Conservation (phyloP, 1,140 invertebrate genomes). For the Thalassaphorura encarpata region DNA sequence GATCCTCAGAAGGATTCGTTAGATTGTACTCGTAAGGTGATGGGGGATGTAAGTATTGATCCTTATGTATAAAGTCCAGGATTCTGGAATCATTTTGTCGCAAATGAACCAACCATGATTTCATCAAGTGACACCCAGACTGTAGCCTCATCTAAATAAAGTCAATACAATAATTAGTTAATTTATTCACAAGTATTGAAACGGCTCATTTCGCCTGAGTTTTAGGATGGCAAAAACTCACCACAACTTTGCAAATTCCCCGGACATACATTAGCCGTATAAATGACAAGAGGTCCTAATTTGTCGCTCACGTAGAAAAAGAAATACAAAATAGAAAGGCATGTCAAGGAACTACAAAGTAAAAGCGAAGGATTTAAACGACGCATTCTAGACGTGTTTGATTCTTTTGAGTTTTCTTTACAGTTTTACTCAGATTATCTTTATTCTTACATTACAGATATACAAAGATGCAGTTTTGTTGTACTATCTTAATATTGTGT, state of each 20-base stretch:
- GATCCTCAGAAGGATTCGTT: constrained; percentile 16
- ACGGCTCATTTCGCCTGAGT: background rate
- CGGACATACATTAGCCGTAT: background rate
- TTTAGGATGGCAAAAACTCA: background rate
- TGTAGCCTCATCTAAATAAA: background rate
- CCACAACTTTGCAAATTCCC: background rate
- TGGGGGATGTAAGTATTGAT: constrained; percentile 17
- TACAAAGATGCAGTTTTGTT: too few species aligned
- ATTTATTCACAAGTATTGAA: background rate
- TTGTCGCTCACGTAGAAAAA: background rate
- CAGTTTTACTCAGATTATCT: too few species aligned
- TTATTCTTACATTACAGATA: too few species aligned
- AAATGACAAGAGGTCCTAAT: background rate
- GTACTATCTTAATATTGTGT: too few species aligned
- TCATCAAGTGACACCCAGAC: background rate
- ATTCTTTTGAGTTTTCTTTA: too few species aligned
- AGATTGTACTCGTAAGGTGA: constrained; percentile 16
- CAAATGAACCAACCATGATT: background rate
- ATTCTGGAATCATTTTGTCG: constrained; percentile 27
- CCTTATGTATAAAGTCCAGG: constrained; percentile 15
- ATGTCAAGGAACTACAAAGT: background rate
- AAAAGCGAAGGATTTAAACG: background rate
- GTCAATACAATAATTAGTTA: background rate
- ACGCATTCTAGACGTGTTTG: too few species aligned
- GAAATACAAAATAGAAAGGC: background rate